Evolutionary conservation across 2,113 vertebrate genomes (phyloP).

Genomic region (Sceloporus tristichus): DNA sequence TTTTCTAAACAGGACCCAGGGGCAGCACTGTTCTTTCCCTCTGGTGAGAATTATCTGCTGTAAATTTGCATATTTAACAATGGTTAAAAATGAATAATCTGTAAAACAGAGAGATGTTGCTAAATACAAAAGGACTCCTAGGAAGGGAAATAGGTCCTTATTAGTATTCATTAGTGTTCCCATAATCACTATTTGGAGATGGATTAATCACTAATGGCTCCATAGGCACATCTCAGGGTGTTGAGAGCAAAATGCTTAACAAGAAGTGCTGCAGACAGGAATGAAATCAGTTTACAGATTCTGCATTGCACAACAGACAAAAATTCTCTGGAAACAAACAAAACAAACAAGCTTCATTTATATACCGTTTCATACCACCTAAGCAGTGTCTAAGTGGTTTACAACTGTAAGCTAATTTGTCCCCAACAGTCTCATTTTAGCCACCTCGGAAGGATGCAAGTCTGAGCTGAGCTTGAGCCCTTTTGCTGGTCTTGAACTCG

Average conservation of each 20-base stretch:
- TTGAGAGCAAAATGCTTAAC: background rate
- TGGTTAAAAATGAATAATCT: background rate
- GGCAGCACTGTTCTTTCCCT: background rate
- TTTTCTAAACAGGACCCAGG: background rate
- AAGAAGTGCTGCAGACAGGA: background rate
- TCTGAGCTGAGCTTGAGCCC: too few species aligned
- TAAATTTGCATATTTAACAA: background rate
- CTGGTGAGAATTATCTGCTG: background rate
- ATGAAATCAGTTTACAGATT: background rate
- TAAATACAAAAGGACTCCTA: fast-evolving
- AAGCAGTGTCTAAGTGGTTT: too few species aligned
- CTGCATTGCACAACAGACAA: background rate
- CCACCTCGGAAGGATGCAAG: too few species aligned
- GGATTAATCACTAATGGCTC: background rate
- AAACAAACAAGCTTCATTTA: too few species aligned
- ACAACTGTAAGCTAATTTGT: too few species aligned
- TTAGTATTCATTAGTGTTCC: conserved; percentile 12
- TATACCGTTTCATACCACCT: too few species aligned
- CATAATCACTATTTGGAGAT: conserved; percentile 5
- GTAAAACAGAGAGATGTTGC: fast-evolving
- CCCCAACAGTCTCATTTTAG: too few species aligned
- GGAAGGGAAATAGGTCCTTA: background rate
- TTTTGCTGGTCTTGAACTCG: too few species aligned
- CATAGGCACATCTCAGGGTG: background rate
- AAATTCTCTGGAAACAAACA: background rate